These are phyloP conservation scores for Pyrocoelia pectoralis DNA, from an alignment of 2,888 invertebrate genomes.

Conservation along the genomic window DNA sequence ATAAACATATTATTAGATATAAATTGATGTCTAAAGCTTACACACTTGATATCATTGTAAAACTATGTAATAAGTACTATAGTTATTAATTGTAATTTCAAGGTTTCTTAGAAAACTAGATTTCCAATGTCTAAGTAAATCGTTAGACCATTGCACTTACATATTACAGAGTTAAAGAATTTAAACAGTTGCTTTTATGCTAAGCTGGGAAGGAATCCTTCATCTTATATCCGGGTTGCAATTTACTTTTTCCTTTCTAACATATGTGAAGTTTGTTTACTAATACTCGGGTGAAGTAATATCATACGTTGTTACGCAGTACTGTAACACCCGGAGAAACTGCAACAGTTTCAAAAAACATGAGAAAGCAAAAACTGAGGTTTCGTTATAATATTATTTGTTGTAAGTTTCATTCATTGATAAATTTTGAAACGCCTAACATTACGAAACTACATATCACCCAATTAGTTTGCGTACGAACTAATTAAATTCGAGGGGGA, in stretches of 20 bases:
- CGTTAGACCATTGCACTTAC: background rate
- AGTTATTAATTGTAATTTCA: background rate
- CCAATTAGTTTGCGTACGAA: too few relatives aligned
- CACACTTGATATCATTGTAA: too few relatives aligned
- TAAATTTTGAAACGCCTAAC: too few relatives aligned
- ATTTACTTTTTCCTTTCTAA: background rate
- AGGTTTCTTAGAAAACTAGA: background rate
- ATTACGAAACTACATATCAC: too few relatives aligned
- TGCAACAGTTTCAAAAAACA: background rate
- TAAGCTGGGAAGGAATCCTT: background rate
- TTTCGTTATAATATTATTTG: background rate
- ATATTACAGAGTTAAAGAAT: background rate
- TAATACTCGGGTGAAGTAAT: background rate
- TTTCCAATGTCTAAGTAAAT: background rate
- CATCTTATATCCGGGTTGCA: background rate
- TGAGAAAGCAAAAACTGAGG: background rate
- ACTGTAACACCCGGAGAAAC: background rate
- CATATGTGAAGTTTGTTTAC: conserved; percentile 1
- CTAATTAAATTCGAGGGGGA: too few relatives aligned
- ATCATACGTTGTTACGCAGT: background rate
- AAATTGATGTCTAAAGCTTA: too few relatives aligned
- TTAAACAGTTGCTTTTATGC: background rate
- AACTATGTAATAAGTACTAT: background rate
- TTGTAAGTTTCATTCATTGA: too few relatives aligned
- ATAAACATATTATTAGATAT: too few relatives aligned